Percentiles rank a stretch among this genome's conserved stretches.
These are phyloP conservation scores for Istiophorus platypterus DNA, from an alignment of 2,113 vertebrate genomes.

Conservation along the genomic window DNA sequence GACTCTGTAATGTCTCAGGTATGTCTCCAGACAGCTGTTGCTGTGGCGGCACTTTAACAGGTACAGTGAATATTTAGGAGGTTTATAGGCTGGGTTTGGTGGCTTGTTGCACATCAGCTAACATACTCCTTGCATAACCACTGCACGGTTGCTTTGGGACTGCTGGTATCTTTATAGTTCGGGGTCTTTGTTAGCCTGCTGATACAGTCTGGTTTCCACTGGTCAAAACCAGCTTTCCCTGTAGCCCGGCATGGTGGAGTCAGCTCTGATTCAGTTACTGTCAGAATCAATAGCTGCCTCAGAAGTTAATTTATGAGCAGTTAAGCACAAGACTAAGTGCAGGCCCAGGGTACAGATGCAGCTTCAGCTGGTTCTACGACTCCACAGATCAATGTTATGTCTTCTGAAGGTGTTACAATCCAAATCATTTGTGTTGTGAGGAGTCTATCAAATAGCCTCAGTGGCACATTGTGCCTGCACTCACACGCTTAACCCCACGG, in stretches of 20 bases:
- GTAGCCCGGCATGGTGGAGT: background rate
- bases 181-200: background rate
- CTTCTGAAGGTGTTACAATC: background rate
- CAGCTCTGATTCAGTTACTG: background rate
- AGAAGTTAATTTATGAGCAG: background rate
- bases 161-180: background rate
- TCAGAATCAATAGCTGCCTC: background rate
- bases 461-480: background rate
- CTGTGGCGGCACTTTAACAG: background rate
- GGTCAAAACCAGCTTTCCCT: background rate
- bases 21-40: background rate
- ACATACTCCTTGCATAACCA: background rate
- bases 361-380: background rate
- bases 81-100: background rate
- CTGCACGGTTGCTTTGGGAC: background rate
- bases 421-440: constrained; percentile 2
- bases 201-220: background rate
- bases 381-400: background rate
- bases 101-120: background rate
- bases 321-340: background rate
- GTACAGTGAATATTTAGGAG: background rate
- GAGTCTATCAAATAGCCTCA: background rate
- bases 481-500: background rate
- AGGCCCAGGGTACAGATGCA: background rate
- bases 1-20: background rate